Percentiles rank a stretch among this genome's conserved stretches.
These are phyloP conservation scores for Protomyctophum bolini DNA, from an alignment of 2,113 vertebrate genomes.

Conservation along the genomic window DNA sequence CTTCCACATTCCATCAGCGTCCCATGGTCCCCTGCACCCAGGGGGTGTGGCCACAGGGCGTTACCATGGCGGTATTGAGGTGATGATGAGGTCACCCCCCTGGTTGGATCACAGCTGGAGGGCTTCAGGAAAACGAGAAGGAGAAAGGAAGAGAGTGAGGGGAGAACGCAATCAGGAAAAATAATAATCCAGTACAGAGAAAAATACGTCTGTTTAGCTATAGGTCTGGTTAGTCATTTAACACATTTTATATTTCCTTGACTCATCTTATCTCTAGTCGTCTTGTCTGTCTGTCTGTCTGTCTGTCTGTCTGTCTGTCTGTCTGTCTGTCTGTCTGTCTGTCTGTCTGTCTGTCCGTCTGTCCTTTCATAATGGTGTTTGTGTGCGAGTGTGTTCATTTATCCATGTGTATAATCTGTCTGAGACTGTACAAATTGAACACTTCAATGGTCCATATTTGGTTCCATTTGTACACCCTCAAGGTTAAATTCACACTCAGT, in stretches of 20 bases:
- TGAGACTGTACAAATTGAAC: background rate
- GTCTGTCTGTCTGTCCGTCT: background rate
- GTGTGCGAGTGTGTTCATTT: background rate
- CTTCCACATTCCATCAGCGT: constrained; percentile 65
- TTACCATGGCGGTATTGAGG: constrained; percentile 56
- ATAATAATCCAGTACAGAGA: background rate
- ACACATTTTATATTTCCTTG: background rate
- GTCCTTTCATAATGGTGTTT: background rate
- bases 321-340: constrained; percentile 19
- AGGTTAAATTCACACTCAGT: background rate
- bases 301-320: background rate
- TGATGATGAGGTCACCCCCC: constrained; percentile 60
- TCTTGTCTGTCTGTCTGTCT: background rate
- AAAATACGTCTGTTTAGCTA: background rate
- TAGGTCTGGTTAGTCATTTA: background rate
- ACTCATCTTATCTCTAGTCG: background rate
- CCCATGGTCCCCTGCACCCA: constrained; percentile 61
- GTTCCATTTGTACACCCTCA: background rate
- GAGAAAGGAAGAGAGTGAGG: background rate
- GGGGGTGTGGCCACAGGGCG: constrained; percentile 61
- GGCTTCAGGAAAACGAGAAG: constrained; percentile 24
- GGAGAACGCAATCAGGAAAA: background rate
- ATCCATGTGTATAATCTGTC: background rate
- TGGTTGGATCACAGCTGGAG: constrained; percentile 54
- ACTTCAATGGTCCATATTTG: too few relatives aligned